Evolutionary conservation across 2,797 vertebrate genomes (phyloP).

Genomic region (Jordanella pulchra): DNA sequence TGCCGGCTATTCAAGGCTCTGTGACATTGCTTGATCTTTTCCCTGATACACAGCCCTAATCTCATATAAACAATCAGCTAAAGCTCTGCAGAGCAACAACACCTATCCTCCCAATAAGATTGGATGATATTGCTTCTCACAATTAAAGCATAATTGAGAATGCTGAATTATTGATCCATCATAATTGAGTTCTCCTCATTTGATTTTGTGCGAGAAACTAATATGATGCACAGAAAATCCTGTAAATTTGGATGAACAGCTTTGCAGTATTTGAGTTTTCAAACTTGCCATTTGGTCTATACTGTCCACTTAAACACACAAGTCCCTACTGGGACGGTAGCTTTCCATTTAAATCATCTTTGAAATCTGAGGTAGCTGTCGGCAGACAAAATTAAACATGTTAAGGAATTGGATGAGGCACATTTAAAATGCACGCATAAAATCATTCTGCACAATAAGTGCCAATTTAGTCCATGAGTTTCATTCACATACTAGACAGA

Average conservation of each 20-base stretch:
- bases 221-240: conserved; percentile 65
- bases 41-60: conserved; percentile 73
- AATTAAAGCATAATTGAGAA: conserved; percentile 78
- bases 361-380: conserved; percentile 57
- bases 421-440: conserved; percentile 71
- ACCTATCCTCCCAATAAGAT: conserved; percentile 74
- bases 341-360: conserved; percentile 53
- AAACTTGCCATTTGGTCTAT: conserved; percentile 47
- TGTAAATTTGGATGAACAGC: conserved; percentile 66
- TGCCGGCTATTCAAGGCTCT: conserved; percentile 66
- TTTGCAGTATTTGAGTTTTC: conserved; percentile 43
- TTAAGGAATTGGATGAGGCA: conserved; percentile 74
- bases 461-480: conserved; percentile 72
- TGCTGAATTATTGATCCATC: conserved; percentile 78
- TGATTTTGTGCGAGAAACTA: conserved; percentile 70
- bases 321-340: conserved; percentile 50
- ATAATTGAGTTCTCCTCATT: conserved; percentile 76
- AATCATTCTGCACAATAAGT: conserved; percentile 71
- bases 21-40: conserved; percentile 78
- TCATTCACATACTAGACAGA: conserved; percentile 71
- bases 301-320: conserved; percentile 51
- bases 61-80: conserved; percentile 78
- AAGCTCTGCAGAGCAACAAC: conserved; percentile 74
- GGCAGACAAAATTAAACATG: conserved; percentile 69
- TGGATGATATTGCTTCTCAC: conserved; percentile 75